A percentile compares a stretch with the other conserved stretches of the same genome.
phyloP scores from a whole-genome alignment of 2,888 invertebrate species.

The Philhelius pedissequus region DNA sequence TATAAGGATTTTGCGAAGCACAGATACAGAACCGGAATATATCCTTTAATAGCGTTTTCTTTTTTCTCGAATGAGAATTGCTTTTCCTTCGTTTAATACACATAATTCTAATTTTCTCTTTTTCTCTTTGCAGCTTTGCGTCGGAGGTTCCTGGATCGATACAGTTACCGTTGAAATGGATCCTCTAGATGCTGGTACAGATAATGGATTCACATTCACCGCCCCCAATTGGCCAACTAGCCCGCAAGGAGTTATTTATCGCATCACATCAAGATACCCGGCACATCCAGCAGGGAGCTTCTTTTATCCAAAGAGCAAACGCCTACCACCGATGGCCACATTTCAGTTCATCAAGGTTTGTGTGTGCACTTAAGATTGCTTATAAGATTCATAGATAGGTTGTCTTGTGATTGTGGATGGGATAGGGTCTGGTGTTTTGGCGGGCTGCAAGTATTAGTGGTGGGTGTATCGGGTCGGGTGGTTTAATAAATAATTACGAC shows the following conservation, averaged over 20 bases:
- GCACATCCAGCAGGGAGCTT: constrained; percentile 96
- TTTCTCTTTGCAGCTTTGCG: constrained; percentile 85
- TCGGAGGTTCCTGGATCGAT: constrained; percentile 94
- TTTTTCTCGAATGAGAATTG: background rate
- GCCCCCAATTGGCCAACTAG: constrained; percentile 97
- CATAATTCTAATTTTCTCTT: constrained; percentile 20
- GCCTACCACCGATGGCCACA: constrained; percentile 93
- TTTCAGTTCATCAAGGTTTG: constrained; percentile 94
- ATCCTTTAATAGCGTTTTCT: constrained; percentile 19
- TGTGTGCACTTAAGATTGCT: constrained; percentile 17
- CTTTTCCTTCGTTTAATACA: background rate
- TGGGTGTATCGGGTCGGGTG: constrained; percentile 15
- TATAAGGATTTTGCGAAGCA: constrained; percentile 48
- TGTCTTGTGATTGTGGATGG: background rate
- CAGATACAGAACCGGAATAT: constrained; percentile 56
- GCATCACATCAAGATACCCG: constrained; percentile 93
- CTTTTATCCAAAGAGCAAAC: constrained; percentile 93
- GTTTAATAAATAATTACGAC: constrained; percentile 61
- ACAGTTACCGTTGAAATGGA: constrained; percentile 94
- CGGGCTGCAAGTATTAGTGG: background rate
- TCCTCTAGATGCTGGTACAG: constrained; percentile 95
- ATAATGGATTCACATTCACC: constrained; percentile 97
- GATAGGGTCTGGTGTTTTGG: background rate
- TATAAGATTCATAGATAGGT: background rate
- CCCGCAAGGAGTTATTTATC: constrained; percentile 92